Base-by-base conservation (phyloP, 2,113 vertebrate species). In the Amphiprion ocellaris region DNA sequence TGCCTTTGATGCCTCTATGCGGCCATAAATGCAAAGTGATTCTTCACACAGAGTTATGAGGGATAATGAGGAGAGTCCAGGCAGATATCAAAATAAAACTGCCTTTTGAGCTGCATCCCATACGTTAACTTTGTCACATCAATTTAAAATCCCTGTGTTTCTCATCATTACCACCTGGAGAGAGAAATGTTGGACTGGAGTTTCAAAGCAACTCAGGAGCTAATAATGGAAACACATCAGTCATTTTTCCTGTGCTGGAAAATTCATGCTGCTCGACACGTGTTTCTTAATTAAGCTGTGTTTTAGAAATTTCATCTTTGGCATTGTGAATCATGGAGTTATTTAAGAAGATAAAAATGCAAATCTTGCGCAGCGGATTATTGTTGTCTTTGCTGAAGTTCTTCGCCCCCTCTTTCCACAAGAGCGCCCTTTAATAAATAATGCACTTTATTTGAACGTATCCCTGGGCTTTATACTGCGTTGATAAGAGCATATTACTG, bases 371-470 rank as follows among this genome's bases (percentile, higher is more conserved):
- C 68, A 54, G 62, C 33, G 77, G 68, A 65, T 53, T 63, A 74
- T 74, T 71, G 60, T 66, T 65, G 26, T 72, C 80, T 77, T 58
- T 74, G 16, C 74, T 74, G 66, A 68, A 64, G 52, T 74, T 86
- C 55, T 64, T 75, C 33, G 24, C 68, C 66, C 66, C 24, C 52
- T 74, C 44, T 82, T 64, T 83, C 55, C 28, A 83, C 17, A 33
- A 63, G 52, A 70, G 68, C 44, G 47, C 52, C 69, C 77, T 63
- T 84, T 87, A 78, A 93, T 91, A 87, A 93, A 93, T 93, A 90
- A 93, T 93, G 87, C 88, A 79, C 83, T 91, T 93, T 89, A 83
- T 92, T 88, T 85, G 33, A 77, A 73, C 69, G 28, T 74, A 75
- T 91, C 82, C 26, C 69, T 46, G 52, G 84, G 58, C 71, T 89